Percentiles rank a stretch among this genome's conserved stretches.
Evolutionary conservation across 2,113 vertebrate species (phyloP).

Genomic region (Embiotoca jacksoni): DNA sequence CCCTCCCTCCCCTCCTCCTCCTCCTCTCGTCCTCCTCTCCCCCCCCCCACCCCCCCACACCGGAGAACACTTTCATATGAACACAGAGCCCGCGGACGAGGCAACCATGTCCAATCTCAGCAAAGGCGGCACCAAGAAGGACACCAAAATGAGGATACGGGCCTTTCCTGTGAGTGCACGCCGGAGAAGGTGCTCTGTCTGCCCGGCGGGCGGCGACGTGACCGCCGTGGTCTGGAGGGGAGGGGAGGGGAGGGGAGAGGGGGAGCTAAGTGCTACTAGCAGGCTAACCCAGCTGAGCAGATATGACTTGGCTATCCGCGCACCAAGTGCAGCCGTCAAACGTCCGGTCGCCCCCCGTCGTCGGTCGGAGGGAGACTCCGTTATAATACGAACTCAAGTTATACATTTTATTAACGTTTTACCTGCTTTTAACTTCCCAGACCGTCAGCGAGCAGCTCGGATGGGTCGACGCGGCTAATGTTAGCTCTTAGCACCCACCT

Average conservation of each 20-base stretch:
- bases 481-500: conserved; percentile 50
- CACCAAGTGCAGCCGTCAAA: conserved; percentile 50
- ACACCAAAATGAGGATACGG: conserved; percentile 99
- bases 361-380: background rate
- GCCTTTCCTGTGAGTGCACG: conserved; percentile 95
- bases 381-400: background rate
- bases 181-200: conserved; percentile 60
- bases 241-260: conserved; percentile 21
- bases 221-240: conserved; percentile 68
- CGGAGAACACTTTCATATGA: conserved; percentile 83
- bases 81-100: conserved; percentile 78
- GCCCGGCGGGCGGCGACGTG: conserved; percentile 57
- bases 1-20: conserved; percentile 4
- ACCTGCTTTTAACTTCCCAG: conserved; percentile 17
- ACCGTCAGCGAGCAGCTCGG: conserved; percentile 32
- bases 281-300: conserved; percentile 59
- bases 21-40: no score
- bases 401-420: background rate
- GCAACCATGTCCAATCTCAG: conserved; percentile 96
- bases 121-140: conserved; percentile 98
- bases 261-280: conserved; percentile 50
- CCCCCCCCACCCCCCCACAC: conserved; percentile 54
- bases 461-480: conserved; percentile 47
- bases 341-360: background rate
- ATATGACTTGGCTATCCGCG: conserved; percentile 51